A percentile compares a stretch with the other conserved stretches of the same genome.
Evolutionary conservation across 2,113 vertebrate species (phyloP).

Genomic region (Crocuta crocuta): DNA sequence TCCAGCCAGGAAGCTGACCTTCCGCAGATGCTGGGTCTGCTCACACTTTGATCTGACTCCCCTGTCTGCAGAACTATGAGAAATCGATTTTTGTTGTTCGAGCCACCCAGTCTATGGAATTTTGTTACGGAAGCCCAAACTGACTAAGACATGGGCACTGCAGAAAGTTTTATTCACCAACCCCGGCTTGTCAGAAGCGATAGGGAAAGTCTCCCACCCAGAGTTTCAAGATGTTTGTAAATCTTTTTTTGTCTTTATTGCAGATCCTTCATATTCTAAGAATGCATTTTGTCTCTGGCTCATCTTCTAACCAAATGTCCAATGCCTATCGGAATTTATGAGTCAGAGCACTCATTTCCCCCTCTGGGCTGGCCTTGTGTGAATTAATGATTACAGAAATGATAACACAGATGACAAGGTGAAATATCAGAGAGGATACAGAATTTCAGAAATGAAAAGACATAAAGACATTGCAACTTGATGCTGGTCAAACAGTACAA

Average conservation of each 20-base stretch:
- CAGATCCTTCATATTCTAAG: slow-evolving; percentile 13
- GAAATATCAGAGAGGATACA: not conserved
- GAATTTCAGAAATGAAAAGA: slow-evolving; percentile 42
- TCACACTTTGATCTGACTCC: not conserved
- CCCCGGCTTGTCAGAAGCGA: not conserved
- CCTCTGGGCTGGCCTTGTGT: not conserved
- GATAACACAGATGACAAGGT: slow-evolving; percentile 25
- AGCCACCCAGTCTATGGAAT: not conserved
- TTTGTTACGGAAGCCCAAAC: not conserved
- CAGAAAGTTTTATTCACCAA: not conserved
- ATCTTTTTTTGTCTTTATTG: not conserved
- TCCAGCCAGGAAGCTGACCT: not conserved
- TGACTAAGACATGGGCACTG: not conserved
- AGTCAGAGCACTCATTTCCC: not conserved
- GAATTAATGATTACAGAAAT: slow-evolving; percentile 32
- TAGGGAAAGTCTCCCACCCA: not conserved
- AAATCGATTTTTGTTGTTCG: not conserved
- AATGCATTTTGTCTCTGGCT: not conserved
- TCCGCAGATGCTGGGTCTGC: too few relatives aligned
- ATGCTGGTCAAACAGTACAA: not conserved
- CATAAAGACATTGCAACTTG: not conserved
- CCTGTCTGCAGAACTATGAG: not conserved
- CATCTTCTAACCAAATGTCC: not conserved
- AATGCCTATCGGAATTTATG: not conserved
- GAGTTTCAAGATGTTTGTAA: slow-evolving; percentile 4